Conservation (phyloP, 2,113 vertebrate genomes). For the Lepidothrix coronata region DNA sequence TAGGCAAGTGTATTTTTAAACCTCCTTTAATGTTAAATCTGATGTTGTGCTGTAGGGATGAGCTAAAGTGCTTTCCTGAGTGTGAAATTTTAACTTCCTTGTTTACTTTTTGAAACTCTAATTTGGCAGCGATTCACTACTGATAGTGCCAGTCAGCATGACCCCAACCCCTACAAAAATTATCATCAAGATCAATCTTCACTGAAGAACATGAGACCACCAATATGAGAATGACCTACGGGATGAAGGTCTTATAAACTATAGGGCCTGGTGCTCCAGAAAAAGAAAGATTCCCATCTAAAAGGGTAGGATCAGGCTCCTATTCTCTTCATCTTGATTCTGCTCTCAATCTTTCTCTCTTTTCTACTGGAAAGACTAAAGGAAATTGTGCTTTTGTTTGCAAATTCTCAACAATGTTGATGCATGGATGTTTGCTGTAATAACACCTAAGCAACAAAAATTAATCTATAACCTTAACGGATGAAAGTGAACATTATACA, state of each 20-base stretch:
- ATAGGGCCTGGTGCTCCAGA: neutral
- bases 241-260: neutral
- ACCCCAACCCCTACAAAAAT: neutral
- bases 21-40: neutral
- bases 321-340: neutral
- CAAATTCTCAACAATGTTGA: neutral
- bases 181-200: neutral
- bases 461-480: neutral
- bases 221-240: neutral
- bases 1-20: constrained; percentile 29
- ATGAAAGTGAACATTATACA: neutral
- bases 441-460: neutral
- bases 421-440: neutral
- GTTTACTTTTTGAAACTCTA: neutral
- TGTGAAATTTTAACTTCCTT: neutral
- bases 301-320: neutral
- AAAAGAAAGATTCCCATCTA: neutral
- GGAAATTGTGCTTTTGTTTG: neutral
- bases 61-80: neutral
- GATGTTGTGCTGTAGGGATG: neutral
- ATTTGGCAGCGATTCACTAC: neutral
- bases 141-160: neutral
- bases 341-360: neutral
- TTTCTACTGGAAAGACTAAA: neutral
- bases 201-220: neutral